Evolutionary conservation across 2,888 invertebrate species (phyloP).

Genomic region (Listrodromus nycthemerus): DNA sequence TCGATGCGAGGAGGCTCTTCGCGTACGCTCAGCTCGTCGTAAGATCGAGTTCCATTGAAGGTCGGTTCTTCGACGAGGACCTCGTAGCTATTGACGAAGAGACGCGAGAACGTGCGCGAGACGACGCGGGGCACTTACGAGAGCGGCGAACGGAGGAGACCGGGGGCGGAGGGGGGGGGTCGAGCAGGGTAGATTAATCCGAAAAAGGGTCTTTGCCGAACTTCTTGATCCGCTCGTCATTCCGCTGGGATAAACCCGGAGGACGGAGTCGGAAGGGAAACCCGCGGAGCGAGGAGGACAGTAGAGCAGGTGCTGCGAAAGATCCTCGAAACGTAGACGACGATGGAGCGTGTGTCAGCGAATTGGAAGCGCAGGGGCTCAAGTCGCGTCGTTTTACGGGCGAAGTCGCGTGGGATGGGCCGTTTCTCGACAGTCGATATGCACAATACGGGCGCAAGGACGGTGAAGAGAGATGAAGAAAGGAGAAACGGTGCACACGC

Average conservation of each 20-base stretch:
- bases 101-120: not conserved
- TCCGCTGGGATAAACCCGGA: conserved; percentile 55
- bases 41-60: conserved; percentile 74
- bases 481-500: conserved; percentile 10
- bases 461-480: conserved; percentile 9
- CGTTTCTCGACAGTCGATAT: not conserved
- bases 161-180: no score
- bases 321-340: conserved; percentile 47
- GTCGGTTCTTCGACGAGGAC: conserved; percentile 63
- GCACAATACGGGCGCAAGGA: conserved; percentile 9
- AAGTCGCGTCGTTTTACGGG: not conserved
- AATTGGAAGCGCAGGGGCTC: not conserved
- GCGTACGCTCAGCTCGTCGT: conserved; percentile 69
- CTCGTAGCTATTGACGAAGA: not conserved
- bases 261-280: conserved; percentile 24
- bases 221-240: conserved; percentile 55
- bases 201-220: conserved; percentile 62
- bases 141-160: conserved; percentile 3
- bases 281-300: conserved; percentile 44
- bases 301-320: conserved; percentile 62
- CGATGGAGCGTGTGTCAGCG: conserved; percentile 4
- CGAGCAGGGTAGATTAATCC: conserved; percentile 55
- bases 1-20: conserved; percentile 55
- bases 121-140: conserved; percentile 27
- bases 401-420: not conserved